Evolutionary conservation across 2,113 vertebrate species (phyloP).

Genomic region (Apistogramma diplotaenia): DNA sequence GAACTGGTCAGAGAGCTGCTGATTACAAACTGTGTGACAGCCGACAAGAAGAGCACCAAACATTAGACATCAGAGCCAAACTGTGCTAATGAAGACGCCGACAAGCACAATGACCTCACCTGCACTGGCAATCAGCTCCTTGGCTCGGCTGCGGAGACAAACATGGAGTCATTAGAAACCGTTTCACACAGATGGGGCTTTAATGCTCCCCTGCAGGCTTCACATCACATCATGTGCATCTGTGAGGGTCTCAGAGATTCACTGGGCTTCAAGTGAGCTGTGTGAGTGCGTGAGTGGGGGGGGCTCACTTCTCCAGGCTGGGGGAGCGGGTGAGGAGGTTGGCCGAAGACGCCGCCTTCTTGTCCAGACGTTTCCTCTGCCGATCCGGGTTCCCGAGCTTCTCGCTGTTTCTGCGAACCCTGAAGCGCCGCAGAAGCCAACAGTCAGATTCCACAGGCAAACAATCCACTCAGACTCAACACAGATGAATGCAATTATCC

Average conservation of each 20-base stretch:
- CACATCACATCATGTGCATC: neutral
- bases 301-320: constrained; percentile 83
- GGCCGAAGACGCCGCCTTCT: constrained; percentile 83
- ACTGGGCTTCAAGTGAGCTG: constrained; percentile 1
- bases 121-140: constrained; percentile 72
- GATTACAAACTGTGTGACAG: too few species aligned
- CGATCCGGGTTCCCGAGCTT: constrained; percentile 73
- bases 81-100: neutral
- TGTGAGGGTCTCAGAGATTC: neutral
- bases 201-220: neutral
- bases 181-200: neutral
- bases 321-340: constrained; percentile 82
- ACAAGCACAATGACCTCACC: constrained; percentile 56
- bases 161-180: neutral
- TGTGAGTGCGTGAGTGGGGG: neutral
- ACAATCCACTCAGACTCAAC: neutral
- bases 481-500: neutral
- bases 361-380: constrained; percentile 81
- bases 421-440: constrained; percentile 33
- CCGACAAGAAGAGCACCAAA: neutral
- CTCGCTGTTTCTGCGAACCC: constrained; percentile 84
- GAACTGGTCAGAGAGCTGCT: too few species aligned
- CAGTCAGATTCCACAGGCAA: neutral
- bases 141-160: constrained; percentile 69
- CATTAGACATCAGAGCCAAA: too few species aligned